Percentiles rank a stretch among this genome's conserved stretches.
Evolutionary conservation across 2,888 invertebrate genomes (phyloP).

Genomic region (Globia sparganii): DNA sequence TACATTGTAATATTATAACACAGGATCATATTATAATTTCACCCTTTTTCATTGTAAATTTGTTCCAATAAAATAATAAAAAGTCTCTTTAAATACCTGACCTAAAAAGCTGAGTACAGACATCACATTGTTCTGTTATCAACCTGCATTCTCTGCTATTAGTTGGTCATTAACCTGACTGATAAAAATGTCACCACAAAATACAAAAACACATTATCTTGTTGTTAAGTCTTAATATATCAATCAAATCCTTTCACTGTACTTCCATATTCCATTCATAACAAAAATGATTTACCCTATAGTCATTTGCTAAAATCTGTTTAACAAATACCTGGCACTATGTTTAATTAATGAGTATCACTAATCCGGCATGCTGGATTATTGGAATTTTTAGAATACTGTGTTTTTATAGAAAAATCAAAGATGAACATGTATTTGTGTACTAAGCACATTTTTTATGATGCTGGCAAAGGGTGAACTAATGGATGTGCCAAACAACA

Average conservation of each 20-base stretch:
- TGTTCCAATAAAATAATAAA: conserved; percentile 5
- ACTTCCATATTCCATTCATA: neutral
- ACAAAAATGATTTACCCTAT: too few relatives aligned
- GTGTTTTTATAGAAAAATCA: neutral
- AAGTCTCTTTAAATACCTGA: neutral
- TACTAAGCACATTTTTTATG: neutral
- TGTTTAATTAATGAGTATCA: neutral
- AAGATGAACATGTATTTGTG: neutral
- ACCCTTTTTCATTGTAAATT: neutral
- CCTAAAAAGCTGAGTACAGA: conserved; percentile 18
- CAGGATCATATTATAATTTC: neutral
- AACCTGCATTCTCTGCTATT: conserved; percentile 41
- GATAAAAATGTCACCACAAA: conserved; percentile 56
- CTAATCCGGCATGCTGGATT: neutral
- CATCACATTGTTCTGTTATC: conserved; percentile 47
- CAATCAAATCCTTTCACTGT: conserved; percentile 29
- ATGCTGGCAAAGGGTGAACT: neutral
- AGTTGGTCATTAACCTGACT: conserved; percentile 60
- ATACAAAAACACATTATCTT: conserved; percentile 39
- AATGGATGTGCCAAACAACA: neutral
- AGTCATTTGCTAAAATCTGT: neutral
- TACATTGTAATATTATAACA: too few relatives aligned
- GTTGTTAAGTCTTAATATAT: conserved; percentile 30
- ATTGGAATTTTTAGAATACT: neutral
- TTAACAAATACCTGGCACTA: neutral